These are phyloP conservation scores for Riparia riparia DNA, from an alignment of 2,113 vertebrate genomes.

Conservation along the genomic window DNA sequence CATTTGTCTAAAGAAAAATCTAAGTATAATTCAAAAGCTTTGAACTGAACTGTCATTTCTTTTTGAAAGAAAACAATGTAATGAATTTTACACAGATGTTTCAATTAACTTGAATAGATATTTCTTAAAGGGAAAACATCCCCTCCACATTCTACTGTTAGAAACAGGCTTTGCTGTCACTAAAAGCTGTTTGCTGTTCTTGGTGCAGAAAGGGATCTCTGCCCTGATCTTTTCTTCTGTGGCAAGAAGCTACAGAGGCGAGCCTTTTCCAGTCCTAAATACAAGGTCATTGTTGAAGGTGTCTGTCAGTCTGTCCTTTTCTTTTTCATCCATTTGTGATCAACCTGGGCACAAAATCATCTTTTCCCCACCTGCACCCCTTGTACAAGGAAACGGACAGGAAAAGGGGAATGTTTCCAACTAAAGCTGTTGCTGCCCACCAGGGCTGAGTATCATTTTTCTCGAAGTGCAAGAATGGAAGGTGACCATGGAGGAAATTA, in stretches of 20 bases:
- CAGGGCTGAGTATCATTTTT: background rate
- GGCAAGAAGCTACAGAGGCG: background rate
- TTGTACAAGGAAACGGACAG: background rate
- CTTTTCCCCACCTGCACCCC: background rate
- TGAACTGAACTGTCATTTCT: slow-evolving; percentile 42
- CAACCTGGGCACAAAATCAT: background rate
- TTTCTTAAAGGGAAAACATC: slow-evolving; percentile 31
- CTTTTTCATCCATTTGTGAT: background rate
- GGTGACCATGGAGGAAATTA: background rate
- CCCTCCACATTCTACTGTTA: background rate
- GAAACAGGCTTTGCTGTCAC: background rate
- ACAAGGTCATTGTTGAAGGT: background rate
- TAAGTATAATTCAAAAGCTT: slow-evolving; percentile 50
- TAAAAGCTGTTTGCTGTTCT: background rate
- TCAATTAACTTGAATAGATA: slow-evolving; percentile 7
- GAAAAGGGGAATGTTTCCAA: background rate
- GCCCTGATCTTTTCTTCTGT: background rate
- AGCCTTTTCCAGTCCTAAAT: background rate
- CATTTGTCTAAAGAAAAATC: slow-evolving; percentile 24
- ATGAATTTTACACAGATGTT: slow-evolving; percentile 59
- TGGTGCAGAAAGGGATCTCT: background rate
- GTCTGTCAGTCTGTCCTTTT: background rate
- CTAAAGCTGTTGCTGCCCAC: background rate
- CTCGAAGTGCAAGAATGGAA: background rate
- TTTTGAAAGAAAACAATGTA: slow-evolving; percentile 47